Evolutionary conservation across 2,113 vertebrate genomes (phyloP).

Genomic region (Pogonocichla stellata): DNA sequence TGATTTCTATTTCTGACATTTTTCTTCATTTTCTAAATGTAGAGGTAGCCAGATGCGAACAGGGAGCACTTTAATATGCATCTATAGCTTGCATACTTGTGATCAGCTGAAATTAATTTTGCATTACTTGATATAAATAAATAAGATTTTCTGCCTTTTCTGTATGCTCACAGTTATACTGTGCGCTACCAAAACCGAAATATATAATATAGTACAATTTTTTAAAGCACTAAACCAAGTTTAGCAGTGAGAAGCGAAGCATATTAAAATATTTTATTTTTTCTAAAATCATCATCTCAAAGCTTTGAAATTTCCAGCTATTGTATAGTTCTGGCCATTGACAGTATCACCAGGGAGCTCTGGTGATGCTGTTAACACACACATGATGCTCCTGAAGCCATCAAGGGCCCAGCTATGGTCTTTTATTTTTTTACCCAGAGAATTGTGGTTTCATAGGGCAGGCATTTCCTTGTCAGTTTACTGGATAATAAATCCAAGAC

Average conservation of each 20-base stretch:
- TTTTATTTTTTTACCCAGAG: background rate
- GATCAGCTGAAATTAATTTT: background rate
- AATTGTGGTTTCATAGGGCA: background rate
- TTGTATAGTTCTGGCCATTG: background rate
- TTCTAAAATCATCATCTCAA: background rate
- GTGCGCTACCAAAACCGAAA: background rate
- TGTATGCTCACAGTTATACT: background rate
- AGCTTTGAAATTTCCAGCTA: background rate
- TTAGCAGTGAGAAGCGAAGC: background rate
- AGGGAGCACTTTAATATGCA: background rate
- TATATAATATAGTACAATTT: background rate
- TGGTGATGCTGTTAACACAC: background rate
- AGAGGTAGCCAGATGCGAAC: background rate
- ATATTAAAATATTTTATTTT: background rate
- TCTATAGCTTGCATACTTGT: background rate
- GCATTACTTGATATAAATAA: background rate
- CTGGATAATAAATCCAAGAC: background rate
- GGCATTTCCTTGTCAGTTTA: background rate
- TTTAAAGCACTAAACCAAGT: background rate
- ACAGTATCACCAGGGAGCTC: background rate
- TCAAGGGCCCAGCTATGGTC: background rate
- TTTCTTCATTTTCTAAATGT: background rate
- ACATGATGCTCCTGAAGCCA: background rate
- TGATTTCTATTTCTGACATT: background rate
- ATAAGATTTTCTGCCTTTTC: background rate